Evolutionary conservation across 2,888 invertebrate species (phyloP).

Genomic region (Drosophila buzzatii): DNA sequence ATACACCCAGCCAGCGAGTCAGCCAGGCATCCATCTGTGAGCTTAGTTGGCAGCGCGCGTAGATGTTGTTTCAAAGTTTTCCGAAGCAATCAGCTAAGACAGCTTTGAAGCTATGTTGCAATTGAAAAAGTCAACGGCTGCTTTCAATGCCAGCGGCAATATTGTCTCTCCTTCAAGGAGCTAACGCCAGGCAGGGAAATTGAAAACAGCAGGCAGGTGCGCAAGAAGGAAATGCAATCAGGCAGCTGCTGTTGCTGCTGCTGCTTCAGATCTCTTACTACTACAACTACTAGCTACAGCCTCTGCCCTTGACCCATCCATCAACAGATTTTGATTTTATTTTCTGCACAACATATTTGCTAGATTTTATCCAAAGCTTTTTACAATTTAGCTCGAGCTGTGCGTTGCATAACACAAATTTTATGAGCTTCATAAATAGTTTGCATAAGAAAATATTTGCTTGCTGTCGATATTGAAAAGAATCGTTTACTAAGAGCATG

Average conservation of each 20-base stretch:
- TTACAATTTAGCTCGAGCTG: constrained; percentile 21
- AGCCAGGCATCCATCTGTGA: constrained; percentile 46
- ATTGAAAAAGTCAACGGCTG: constrained; percentile 77
- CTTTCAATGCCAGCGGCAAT: constrained; percentile 69
- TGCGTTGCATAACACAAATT: constrained; percentile 13
- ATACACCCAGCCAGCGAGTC: background rate
- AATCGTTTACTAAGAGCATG: background rate
- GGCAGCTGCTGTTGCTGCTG: constrained; percentile 21
- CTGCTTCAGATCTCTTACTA: too few relatives aligned
- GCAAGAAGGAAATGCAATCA: constrained; percentile 71
- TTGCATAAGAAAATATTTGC: constrained; percentile 8
- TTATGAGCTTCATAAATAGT: constrained; percentile 16
- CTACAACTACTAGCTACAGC: background rate
- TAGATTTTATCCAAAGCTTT: constrained; percentile 25
- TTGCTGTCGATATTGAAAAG: background rate
- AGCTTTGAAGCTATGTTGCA: constrained; percentile 48
- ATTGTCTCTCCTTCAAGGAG: constrained; percentile 50
- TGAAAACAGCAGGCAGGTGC: constrained; percentile 64
- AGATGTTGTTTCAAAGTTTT: constrained; percentile 72
- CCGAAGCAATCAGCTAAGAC: constrained; percentile 66
- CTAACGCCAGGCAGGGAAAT: constrained; percentile 50
- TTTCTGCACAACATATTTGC: constrained; percentile 29
- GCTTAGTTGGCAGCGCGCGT: constrained; percentile 53
- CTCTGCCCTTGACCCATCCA: constrained; percentile 12
- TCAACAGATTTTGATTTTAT: constrained; percentile 12